Base-by-base conservation (phyloP, 2,797 vertebrate genomes). In the Premnoplex brunnescens region DNA sequence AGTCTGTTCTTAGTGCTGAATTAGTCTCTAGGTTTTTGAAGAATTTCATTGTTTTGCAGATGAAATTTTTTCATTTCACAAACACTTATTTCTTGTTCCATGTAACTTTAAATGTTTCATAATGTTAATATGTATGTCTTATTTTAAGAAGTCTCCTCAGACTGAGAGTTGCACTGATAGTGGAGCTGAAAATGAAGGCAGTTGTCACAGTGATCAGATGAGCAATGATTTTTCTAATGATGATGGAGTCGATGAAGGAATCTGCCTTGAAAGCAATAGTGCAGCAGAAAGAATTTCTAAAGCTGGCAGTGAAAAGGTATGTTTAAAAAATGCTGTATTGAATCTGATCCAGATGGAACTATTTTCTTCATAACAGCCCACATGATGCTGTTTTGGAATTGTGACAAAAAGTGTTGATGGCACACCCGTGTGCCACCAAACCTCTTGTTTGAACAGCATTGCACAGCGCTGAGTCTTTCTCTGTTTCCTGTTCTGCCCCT, bases 191-290 rank as follows among this genome's bases (percentile, higher is more conserved):
- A 99, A 99, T 90, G 99, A 99, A 98, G 99, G 99, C 92, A 99
- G 99, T 97, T 99, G 99, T 97, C 99, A 99, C 98, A 99, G 99
- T 67, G 99, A 99, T 98, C 99, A 99, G 97, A 99, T 99, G 99
- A 99, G 99, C 98, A 99, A 99, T 68, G 99, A 99, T 97, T 99
- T 99, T 98, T 99, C 99, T 95, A 99, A 99, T 5, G 99, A 99
- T 48, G 99, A 99, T 84, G 99, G 98, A 66, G 98, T 99, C 77
- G 99, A 99, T 93, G 99, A 99, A 97, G 99, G 99, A 86, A 99
- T 99, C 97, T 99, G 99, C 97, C 98, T 99, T 77, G 99, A 99
- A 97, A 99, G 97, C 97, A 98, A 98, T 26, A 98, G 98, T 97
- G 98, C 98, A 85, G 97, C 98, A 59, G 99, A 99, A 97, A 99